These are phyloP conservation scores for Bactericera cockerelli DNA, from an alignment of 1,140 invertebrate species.

Conservation along the genomic window DNA sequence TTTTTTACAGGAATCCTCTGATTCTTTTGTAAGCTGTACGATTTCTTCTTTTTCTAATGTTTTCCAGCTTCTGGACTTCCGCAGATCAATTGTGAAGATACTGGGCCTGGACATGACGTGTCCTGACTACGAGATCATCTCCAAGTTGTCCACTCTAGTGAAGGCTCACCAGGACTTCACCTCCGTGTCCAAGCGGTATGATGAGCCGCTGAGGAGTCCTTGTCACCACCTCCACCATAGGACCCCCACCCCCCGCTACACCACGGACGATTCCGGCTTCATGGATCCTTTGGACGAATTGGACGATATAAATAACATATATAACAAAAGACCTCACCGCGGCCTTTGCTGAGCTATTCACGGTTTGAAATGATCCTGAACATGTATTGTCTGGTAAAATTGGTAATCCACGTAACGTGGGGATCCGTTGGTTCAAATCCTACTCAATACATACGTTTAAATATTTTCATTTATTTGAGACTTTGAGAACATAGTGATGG, in stretches of 20 bases:
- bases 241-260: conserved; percentile 2
- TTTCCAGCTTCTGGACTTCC: conserved; percentile 45
- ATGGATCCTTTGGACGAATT: conserved; percentile 24
- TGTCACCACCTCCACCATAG: neutral
- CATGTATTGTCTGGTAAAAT: too few species aligned
- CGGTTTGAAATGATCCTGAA: too few species aligned
- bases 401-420: too few species aligned
- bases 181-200: conserved; percentile 45
- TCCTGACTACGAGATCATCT: conserved; percentile 59
- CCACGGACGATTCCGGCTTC: conserved; percentile 22
- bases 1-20: too few species aligned
- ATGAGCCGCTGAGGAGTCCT: conserved; percentile 18
- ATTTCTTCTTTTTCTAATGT: too few species aligned
- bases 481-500: too few species aligned
- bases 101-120: conserved; percentile 48
- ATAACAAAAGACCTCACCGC: conserved; percentile 23
- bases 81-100: conserved; percentile 46
- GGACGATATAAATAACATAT: conserved; percentile 24
- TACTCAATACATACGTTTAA: too few species aligned
- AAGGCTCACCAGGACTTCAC: conserved; percentile 62
- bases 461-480: too few species aligned
- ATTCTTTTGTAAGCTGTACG: too few species aligned
- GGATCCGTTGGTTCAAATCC: too few species aligned
- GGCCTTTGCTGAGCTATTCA: neutral
- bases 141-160: conserved; percentile 53